Base-by-base conservation (phyloP, 2,888 invertebrate species). In the Ornithoptera priamus region DNA sequence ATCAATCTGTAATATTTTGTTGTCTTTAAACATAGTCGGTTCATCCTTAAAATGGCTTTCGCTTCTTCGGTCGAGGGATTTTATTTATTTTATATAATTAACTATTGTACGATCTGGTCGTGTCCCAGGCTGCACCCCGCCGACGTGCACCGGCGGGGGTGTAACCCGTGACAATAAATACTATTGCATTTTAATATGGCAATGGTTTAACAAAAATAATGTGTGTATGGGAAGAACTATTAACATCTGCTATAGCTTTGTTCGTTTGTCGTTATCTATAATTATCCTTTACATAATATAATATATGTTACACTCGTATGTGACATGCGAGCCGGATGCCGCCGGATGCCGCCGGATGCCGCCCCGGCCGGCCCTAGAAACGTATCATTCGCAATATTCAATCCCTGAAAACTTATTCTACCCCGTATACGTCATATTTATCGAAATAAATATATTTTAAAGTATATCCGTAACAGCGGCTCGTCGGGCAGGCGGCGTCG, bases 151-250 rank as follows among this genome's bases (percentile, higher is more conserved):
- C 39, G 39, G 39, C 39, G 39, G 39, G 39, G 39, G 39, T 7
- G 39, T 1, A 7, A 1, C 8, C 39, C 10, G 39, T 76, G 77
- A 81, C 77, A 74, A 77, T 80, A 79, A 81, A 77, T 67, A 85
- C 93, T 93, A 93, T 93, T 93, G 93, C 92, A 90, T 90, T 93
- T 92, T 93, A 85, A 86, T 78, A 91, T 92, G 93, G 91, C 80
- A 81, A 89, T 88, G 92, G 85, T 77, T 81, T 83, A 90, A 91
- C 88, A 92, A 90, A 92, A 92, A 89, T 85, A 86, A 81, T 84
- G 84, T 87, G 84, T 92, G 90, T 92, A 89, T 91, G 88, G 85
- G 87, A 88, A 86, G 83, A 88, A 86, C 87, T 90, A 89, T 89
- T 89, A 91, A 92, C 90, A 92, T 87, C 78, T 87, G 85, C 84